phyloP scores from a whole-genome alignment of 1,140 invertebrate genomes.

The Zaprionus africanus region DNA sequence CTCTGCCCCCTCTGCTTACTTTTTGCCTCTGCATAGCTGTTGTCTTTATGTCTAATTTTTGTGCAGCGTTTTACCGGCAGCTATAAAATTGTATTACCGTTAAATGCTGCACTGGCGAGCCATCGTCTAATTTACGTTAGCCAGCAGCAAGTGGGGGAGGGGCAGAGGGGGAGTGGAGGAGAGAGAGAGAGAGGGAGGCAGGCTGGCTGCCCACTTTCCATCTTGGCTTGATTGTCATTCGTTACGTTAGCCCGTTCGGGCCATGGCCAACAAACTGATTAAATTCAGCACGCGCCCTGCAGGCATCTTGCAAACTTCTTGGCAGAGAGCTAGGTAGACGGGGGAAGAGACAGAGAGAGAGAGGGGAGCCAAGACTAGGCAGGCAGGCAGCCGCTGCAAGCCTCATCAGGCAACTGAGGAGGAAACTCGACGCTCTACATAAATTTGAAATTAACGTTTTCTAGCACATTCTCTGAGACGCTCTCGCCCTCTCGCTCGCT shows the following conservation, averaged over 20 bases:
- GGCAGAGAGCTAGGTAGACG: background rate
- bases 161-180: background rate
- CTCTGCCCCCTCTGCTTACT: background rate
- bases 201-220: slow-evolving; percentile 72
- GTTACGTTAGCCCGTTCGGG: slow-evolving; percentile 52
- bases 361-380: slow-evolving; percentile 2
- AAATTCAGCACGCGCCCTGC: slow-evolving; percentile 83
- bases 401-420: slow-evolving; percentile 61
- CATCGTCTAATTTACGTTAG: slow-evolving; percentile 81
- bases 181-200: slow-evolving; percentile 8
- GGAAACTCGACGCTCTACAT: slow-evolving; percentile 81
- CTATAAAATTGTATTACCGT: slow-evolving; percentile 82
- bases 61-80: slow-evolving; percentile 76
- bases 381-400: slow-evolving; percentile 34
- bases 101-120: slow-evolving; percentile 75
- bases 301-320: slow-evolving; percentile 78
- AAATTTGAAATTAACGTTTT: slow-evolving; percentile 84
- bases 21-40: slow-evolving; percentile 33
- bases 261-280: slow-evolving; percentile 79
- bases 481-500: background rate
- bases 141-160: slow-evolving; percentile 29
- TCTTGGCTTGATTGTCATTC: slow-evolving; percentile 82
- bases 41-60: slow-evolving; percentile 80
- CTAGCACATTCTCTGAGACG: slow-evolving; percentile 60
- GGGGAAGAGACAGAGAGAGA: background rate